Percentiles rank a stretch among this genome's conserved stretches.
phyloP scores from a whole-genome alignment of 2,888 invertebrate genomes.

The Cheilosia vulpina region DNA sequence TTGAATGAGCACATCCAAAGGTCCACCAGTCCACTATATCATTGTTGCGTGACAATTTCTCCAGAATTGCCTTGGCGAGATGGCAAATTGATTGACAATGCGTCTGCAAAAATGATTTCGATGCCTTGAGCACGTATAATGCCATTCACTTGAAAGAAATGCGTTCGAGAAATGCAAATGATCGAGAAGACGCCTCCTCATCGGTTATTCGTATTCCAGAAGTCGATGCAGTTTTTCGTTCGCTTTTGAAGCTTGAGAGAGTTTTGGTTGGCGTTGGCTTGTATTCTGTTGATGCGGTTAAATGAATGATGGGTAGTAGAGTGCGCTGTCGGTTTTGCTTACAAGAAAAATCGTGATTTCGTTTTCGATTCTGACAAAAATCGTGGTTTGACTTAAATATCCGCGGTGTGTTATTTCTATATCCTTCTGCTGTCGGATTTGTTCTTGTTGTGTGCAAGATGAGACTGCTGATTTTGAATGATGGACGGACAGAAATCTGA shows the following conservation, averaged over 20 bases:
- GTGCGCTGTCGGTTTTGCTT: constrained; percentile 15
- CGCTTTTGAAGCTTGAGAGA: constrained; percentile 24
- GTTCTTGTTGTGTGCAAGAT: constrained; percentile 31
- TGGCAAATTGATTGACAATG: constrained; percentile 74
- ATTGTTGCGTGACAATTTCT: constrained; percentile 62
- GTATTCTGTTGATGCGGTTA: constrained; percentile 47
- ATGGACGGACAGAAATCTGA: constrained; percentile 20
- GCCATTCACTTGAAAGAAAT: constrained; percentile 43
- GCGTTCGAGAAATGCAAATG: constrained; percentile 61
- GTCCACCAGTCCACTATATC: constrained; percentile 54
- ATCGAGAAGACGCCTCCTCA: constrained; percentile 44
- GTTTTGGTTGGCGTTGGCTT: constrained; percentile 24
- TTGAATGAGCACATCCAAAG: constrained; percentile 66
- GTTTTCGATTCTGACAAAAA: constrained; percentile 57
- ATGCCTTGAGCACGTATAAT: constrained; percentile 64
- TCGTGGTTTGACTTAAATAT: constrained; percentile 17
- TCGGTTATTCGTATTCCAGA: constrained; percentile 66
- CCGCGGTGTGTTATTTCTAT: not conserved
- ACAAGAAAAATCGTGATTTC: constrained; percentile 61
- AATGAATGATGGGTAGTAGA: constrained; percentile 50
- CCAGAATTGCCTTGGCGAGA: constrained; percentile 54
- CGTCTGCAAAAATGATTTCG: constrained; percentile 57
- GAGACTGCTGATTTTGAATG: constrained; percentile 26
- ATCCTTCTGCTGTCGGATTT: constrained; percentile 33
- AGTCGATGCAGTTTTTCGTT: constrained; percentile 30